Base-by-base conservation (phyloP, 2,113 vertebrate genomes). In the Microtus pennsylvanicus region DNA sequence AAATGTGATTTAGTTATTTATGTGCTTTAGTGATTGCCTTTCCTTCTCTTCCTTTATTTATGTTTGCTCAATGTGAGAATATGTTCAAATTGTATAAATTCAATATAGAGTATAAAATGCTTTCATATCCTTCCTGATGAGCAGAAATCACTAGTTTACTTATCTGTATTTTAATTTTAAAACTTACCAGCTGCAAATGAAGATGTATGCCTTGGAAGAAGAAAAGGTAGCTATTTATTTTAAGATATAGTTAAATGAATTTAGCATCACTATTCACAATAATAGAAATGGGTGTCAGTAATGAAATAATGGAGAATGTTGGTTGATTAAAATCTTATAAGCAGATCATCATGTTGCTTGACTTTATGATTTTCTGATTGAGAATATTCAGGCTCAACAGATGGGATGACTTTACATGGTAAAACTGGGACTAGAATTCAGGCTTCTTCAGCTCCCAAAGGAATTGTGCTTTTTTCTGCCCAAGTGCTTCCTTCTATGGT, bases 211-310 rank as follows among this genome's bases (percentile, higher is more conserved):
- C 93, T 78, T 98, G 85, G 99, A 99, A 98, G 99, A 99, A 98
- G 99, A 99, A 98, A 99, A 99, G 99, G 99, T 99, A 99, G 63
- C 96, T 97, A 87, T 97, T 93, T 90, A 75, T 96, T 96, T 95
- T 33, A 70, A 69, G 92, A 28, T 30, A 70, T 92, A 83, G 8
- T 22, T 95, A 93, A 96, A 61, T 96, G 38, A 45, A 88, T 63
- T 96, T 94, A 81, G 87, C 67, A 81, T 93, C 50, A 67, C 0
- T 96, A 69, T 96, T 88, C 33, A 87, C 55, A n/a, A 50, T 77
- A 93, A n/a, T 86, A 45, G 78, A 94, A 96, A 95, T 85, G 22
- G 81, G 4, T 47, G 65, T 92, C 61, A 72, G 16, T 94, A 86
- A 88, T 88, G 89, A 85, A 86, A 55, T 82, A 87, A 63, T 89